Evolutionary conservation across 2,888 invertebrate genomes (phyloP).

Genomic region (Chymomyza procnemis): DNA sequence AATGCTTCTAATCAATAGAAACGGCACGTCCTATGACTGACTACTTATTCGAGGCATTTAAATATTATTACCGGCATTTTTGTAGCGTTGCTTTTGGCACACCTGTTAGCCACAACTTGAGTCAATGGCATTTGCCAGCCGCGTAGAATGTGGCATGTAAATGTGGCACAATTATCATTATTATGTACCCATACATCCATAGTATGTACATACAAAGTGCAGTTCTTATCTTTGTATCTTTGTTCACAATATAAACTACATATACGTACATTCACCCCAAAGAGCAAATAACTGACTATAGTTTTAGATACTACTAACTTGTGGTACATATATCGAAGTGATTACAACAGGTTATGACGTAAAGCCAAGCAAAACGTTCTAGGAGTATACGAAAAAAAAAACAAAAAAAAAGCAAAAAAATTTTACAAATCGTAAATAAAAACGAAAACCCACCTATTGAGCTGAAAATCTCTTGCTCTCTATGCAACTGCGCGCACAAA

Average conservation of each 20-base stretch:
- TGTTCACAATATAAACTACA: not conserved
- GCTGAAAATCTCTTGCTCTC: not conserved
- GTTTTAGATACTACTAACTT: not conserved
- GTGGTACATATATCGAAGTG: not conserved
- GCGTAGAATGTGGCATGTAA: not conserved
- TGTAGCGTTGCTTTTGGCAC: not conserved
- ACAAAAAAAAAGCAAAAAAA: not conserved
- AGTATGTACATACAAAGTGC: not conserved
- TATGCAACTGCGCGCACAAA: not conserved
- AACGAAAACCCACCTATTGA: not conserved
- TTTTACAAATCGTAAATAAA: not conserved
- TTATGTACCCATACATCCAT: no score
- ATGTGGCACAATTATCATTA: not conserved
- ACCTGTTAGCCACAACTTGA: not conserved
- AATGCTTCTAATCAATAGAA: not conserved
- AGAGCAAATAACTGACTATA: not conserved
- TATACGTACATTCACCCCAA: not conserved
- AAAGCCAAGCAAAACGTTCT: slow-evolving; percentile 1
- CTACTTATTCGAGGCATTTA: not conserved
- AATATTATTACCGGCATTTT: not conserved
- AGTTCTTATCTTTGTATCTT: not conserved
- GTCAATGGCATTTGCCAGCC: not conserved
- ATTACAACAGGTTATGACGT: slow-evolving; percentile 25
- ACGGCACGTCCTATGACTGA: not conserved
- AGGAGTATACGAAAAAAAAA: not conserved